A percentile compares a stretch with the other conserved stretches of the same genome.
Evolutionary conservation across 1,140 invertebrate species (phyloP).

Genomic region (Caenorhabditis briggsae): DNA sequence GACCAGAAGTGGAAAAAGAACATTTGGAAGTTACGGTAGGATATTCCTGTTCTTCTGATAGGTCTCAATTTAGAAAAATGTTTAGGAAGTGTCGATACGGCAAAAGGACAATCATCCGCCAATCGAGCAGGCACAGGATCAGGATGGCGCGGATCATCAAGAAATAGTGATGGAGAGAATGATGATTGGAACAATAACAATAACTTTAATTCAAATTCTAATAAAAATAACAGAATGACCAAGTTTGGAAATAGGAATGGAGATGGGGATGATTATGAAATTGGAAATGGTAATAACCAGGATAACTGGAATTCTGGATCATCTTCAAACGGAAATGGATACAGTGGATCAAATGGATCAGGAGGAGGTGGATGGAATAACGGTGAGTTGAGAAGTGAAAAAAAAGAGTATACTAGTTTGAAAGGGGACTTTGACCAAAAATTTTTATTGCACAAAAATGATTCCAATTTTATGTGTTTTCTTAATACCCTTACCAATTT

Average conservation of each 20-base stretch:
- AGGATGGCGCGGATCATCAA: slow-evolving; percentile 18
- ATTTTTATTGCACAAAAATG: too few species aligned
- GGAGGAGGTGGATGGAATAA: not conserved
- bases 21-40: slow-evolving; percentile 35
- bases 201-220: not conserved
- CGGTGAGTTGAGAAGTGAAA: not conserved
- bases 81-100: slow-evolving; percentile 32
- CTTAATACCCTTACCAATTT: too few species aligned
- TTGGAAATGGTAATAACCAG: slow-evolving; percentile 14
- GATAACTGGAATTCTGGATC: slow-evolving; percentile 32
- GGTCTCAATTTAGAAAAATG: not conserved
- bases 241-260: slow-evolving; percentile 31
- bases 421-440: not conserved
- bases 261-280: slow-evolving; percentile 16
- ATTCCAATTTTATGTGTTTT: too few species aligned
- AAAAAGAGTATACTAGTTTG: too few species aligned
- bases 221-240: slow-evolving; percentile 46
- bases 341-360: not conserved
- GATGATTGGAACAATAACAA: slow-evolving; percentile 41
- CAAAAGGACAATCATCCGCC: slow-evolving; percentile 23
- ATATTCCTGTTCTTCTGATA: not conserved
- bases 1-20: slow-evolving; percentile 51
- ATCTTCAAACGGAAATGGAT: not conserved
- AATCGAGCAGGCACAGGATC: slow-evolving; percentile 11
- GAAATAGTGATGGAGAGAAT: slow-evolving; percentile 15